These are phyloP conservation scores for Gnathonemus echidnorhynchus DNA, from an alignment of 2,113 vertebrate genomes.

Conservation along the genomic window DNA sequence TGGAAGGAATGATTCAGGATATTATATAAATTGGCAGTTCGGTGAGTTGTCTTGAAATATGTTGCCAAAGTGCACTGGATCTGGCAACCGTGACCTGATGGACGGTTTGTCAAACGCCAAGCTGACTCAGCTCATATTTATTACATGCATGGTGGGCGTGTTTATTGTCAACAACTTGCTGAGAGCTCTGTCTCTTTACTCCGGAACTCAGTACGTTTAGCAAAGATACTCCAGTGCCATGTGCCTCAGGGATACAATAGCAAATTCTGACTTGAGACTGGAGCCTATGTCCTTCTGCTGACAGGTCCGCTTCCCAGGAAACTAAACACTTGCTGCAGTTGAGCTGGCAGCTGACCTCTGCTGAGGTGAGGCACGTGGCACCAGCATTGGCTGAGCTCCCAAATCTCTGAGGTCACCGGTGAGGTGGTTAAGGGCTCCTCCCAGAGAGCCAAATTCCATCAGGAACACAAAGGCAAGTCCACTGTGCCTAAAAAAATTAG, in stretches of 20 bases:
- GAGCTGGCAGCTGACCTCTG: neutral
- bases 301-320: neutral
- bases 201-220: neutral
- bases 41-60: neutral
- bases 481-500: neutral
- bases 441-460: neutral
- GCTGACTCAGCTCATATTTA: neutral
- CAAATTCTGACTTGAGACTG: neutral
- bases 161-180: neutral
- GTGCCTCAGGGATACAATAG: neutral
- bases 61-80: neutral
- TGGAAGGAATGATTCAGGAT: neutral
- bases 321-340: neutral
- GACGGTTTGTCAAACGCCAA: neutral
- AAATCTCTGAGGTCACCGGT: neutral
- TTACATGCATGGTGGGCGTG: neutral
- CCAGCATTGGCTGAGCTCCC: neutral
- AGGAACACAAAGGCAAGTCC: neutral
- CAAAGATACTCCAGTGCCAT: neutral
- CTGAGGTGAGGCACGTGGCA: neutral
- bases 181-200: neutral
- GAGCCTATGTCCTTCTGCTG: neutral
- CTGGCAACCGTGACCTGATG: neutral
- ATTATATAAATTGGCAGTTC: neutral
- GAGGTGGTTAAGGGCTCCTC: neutral